A percentile compares a stretch with the other conserved stretches of the same genome.
Conservation (phyloP, 2,888 invertebrate genomes). For the Chrysolina haemoptera region DNA sequence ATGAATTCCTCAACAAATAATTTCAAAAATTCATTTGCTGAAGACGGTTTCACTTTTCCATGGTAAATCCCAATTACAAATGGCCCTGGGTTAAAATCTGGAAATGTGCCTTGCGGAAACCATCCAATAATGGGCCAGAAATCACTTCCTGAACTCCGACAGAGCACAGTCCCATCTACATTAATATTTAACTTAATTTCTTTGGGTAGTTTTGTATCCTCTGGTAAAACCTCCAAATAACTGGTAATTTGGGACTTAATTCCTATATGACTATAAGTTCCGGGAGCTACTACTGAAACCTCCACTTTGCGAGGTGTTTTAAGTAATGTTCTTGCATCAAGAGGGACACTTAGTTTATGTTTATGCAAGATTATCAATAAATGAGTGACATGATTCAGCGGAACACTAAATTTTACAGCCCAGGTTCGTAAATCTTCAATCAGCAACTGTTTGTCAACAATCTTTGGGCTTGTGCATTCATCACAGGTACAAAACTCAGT, state of each 20-base stretch:
- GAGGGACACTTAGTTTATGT: constrained; percentile 3
- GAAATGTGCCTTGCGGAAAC: constrained; percentile 21
- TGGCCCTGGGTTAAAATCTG: constrained; percentile 21
- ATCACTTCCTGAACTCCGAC: constrained; percentile 19
- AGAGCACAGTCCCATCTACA: constrained; percentile 7
- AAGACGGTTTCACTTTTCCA: constrained; percentile 10
- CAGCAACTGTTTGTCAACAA: not conserved
- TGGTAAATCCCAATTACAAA: constrained; percentile 20
- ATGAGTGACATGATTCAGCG: constrained; percentile 1
- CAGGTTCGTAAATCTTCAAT: constrained; percentile 6
- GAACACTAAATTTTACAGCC: constrained; percentile 1
- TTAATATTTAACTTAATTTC: constrained; percentile 12
- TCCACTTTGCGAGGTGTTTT: constrained; percentile 14
- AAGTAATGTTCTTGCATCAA: constrained; percentile 13
- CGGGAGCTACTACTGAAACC: constrained; percentile 20
- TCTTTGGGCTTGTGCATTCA: constrained; percentile 6
- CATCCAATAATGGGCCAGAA: constrained; percentile 16
- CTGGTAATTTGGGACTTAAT: constrained; percentile 20
- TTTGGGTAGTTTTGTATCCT: not conserved
- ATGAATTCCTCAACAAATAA: constrained; percentile 15
- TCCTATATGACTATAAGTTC: constrained; percentile 13
- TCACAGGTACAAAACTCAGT: not conserved
- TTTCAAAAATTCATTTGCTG: constrained; percentile 16
- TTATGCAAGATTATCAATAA: not conserved
- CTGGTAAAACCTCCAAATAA: not conserved